These are phyloP conservation scores for Lutra lutra DNA, from an alignment of 2,797 vertebrate genomes.

Conservation along the genomic window DNA sequence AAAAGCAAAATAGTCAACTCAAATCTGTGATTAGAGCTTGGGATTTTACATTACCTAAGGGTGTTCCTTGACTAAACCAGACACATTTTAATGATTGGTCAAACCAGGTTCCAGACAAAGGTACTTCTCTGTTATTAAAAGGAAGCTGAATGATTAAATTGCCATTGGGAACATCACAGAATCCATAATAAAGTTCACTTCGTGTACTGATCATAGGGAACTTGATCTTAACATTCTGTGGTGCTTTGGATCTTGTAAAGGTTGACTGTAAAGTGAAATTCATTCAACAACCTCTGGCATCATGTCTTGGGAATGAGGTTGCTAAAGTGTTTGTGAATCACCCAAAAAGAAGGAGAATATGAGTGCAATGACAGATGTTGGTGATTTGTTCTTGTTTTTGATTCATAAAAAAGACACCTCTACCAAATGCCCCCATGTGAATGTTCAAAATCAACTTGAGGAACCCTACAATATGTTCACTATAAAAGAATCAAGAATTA, in stretches of 20 bases:
- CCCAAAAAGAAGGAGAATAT: background rate
- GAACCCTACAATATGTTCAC: background rate
- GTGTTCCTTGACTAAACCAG: background rate
- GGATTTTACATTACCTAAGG: background rate
- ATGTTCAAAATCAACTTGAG: constrained; percentile 12
- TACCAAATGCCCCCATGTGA: background rate
- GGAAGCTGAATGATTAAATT: constrained; percentile 59
- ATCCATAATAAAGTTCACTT: constrained; percentile 48
- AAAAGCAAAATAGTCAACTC: background rate
- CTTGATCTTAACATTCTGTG: background rate
- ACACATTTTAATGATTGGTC: constrained; percentile 47
- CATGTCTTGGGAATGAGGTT: background rate
- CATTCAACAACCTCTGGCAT: constrained; percentile 16
- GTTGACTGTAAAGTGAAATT: constrained; percentile 56
- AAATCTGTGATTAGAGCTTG: constrained; percentile 44
- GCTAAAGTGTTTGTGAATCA: constrained; percentile 35
- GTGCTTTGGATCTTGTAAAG: constrained; percentile 39
- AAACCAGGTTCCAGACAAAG: constrained; percentile 60
- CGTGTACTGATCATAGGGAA: background rate
- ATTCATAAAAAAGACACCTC: background rate
- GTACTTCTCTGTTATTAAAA: constrained; percentile 60
- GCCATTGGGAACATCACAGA: constrained; percentile 61
- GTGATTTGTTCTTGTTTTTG: background rate
- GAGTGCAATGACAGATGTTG: background rate
- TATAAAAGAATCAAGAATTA: background rate